These are phyloP conservation scores for Drosophila robusta DNA, from an alignment of 2,888 invertebrate genomes.

Conservation along the genomic window DNA sequence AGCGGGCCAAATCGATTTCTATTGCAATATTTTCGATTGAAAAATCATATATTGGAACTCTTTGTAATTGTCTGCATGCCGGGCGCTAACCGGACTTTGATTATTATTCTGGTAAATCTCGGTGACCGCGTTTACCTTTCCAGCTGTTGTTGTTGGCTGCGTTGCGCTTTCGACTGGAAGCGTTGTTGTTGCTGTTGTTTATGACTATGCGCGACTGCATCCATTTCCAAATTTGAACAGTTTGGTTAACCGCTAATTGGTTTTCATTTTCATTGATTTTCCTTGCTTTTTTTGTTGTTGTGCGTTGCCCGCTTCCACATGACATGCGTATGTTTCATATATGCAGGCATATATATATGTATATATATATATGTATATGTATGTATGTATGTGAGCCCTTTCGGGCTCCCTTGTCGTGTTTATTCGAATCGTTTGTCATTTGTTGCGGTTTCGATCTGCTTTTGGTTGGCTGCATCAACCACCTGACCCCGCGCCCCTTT, in stretches of 20 bases:
- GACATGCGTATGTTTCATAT: too few species aligned
- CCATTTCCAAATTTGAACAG: constrained; percentile 80
- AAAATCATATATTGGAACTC: constrained; percentile 25
- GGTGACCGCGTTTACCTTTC: constrained; percentile 51
- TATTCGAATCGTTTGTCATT: constrained; percentile 75
- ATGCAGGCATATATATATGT: too few species aligned
- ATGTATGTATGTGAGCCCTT: too few species aligned
- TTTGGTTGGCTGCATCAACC: constrained; percentile 58
- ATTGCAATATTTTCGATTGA: constrained; percentile 25
- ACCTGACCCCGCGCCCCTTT: not conserved
- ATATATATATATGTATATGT: too few species aligned
- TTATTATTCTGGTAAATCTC: constrained; percentile 63
- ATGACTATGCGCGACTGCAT: constrained; percentile 73
- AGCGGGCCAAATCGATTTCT: constrained; percentile 6
- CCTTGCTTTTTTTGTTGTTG: constrained; percentile 29
- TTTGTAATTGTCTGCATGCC: constrained; percentile 23
- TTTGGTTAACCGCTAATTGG: constrained; percentile 79
- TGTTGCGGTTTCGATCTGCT: constrained; percentile 75
- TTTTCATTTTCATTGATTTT: constrained; percentile 80
- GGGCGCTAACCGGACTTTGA: constrained; percentile 53
- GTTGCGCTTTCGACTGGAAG: constrained; percentile 27
- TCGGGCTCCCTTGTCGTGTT: constrained; percentile 44
- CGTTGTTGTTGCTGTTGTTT: constrained; percentile 54
- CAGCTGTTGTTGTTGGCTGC: constrained; percentile 5
- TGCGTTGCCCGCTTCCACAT: too few species aligned